These are phyloP conservation scores for Aplochiton taeniatus DNA, from an alignment of 2,797 vertebrate species.

Conservation along the genomic window DNA sequence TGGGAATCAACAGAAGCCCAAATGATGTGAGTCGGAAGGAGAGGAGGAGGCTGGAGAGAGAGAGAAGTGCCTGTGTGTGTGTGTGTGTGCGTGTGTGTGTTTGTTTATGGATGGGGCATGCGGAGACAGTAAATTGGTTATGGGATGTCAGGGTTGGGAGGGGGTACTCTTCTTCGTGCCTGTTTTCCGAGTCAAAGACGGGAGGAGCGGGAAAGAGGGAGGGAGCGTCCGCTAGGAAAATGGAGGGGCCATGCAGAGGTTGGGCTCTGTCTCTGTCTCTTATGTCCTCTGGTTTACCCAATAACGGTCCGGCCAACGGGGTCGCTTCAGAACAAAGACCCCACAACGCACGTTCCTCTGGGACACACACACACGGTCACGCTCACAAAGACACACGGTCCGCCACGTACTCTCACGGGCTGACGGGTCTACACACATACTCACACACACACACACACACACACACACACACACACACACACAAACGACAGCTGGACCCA, in stretches of 20 bases:
- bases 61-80: background rate
- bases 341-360: background rate
- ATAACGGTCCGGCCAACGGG: background rate
- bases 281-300: background rate
- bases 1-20: conserved; percentile 46
- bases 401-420: too few species aligned
- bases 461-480: conserved; percentile 14
- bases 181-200: conserved; percentile 35
- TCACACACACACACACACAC: conserved; percentile 5
- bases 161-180: conserved; percentile 33
- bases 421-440: background rate
- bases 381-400: conserved; percentile 18
- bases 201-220: conserved; percentile 10
- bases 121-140: conserved; percentile 64
- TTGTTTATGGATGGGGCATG: conserved; percentile 41
- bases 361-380: conserved; percentile 9
- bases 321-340: background rate
- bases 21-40: conserved; percentile 21
- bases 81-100: conserved; percentile 19
- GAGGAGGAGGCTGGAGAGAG: background rate
- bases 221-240: background rate
- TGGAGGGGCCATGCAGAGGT: background rate
- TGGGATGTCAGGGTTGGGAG: conserved; percentile 26
- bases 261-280: conserved; percentile 1
- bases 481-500: background rate